Evolutionary conservation across 2,113 vertebrate genomes (phyloP).

Genomic region (Dermatemys mawii): DNA sequence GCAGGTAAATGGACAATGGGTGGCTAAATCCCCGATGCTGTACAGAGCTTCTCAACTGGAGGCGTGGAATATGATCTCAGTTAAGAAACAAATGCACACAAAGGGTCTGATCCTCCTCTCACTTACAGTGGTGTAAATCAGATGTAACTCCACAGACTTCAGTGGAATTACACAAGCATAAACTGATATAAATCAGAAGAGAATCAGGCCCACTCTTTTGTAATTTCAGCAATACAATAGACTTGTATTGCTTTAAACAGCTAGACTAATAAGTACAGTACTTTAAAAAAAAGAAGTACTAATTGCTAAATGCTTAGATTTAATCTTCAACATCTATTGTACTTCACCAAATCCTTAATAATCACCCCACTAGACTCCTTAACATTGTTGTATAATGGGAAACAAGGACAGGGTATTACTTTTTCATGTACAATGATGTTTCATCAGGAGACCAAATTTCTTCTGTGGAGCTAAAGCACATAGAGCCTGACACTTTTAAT

Average conservation of each 20-base stretch:
- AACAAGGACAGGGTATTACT: conserved; percentile 76
- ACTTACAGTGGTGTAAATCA: conserved; percentile 61
- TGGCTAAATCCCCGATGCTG: conserved; percentile 27
- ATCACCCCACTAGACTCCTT: conserved; percentile 76
- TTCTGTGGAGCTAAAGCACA: conserved; percentile 70
- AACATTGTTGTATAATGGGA: conserved; percentile 76
- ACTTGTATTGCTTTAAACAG: conserved; percentile 62
- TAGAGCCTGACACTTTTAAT: conserved; percentile 76
- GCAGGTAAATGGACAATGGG: not conserved
- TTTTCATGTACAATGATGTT: conserved; percentile 76
- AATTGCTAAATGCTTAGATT: conserved; percentile 72
- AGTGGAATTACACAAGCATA: conserved; percentile 55
- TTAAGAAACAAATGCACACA: conserved; percentile 60
- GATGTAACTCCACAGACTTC: conserved; percentile 58
- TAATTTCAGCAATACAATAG: conserved; percentile 54
- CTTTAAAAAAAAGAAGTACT: conserved; percentile 37
- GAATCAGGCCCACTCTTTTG: conserved; percentile 50
- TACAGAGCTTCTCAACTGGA: conserved; percentile 54
- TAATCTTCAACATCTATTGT: conserved; percentile 74
- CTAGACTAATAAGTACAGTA: conserved; percentile 72
- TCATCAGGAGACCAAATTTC: conserved; percentile 73
- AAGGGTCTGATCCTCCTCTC: conserved; percentile 52
- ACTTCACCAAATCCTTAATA: conserved; percentile 76
- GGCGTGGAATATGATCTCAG: conserved; percentile 38
- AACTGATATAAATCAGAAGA: conserved; percentile 58